Evolutionary conservation across 2,797 vertebrate species (phyloP), one percentile per base, ranked within the genome.

Genomic region (Silurus lanzhouensis): DNA sequence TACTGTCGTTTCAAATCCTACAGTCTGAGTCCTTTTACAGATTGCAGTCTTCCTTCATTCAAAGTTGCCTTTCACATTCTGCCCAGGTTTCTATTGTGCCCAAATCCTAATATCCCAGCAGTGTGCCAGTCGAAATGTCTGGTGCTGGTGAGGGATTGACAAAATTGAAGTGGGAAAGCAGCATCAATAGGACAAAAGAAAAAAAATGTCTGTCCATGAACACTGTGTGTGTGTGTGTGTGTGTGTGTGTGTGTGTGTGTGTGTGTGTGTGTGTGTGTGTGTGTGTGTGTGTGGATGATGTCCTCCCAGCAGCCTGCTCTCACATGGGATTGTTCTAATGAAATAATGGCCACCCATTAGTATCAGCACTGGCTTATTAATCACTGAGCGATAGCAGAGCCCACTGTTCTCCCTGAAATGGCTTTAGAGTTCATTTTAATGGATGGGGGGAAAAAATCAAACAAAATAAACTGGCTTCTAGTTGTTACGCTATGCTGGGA

Each of bases 301-400:
- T 66, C 46, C 44, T 20, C 57, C 13, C 27, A 8, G 17, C 4
- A 66, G 3, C 66, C 82, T 19, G 64, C 68, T 76, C 22, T 81
- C 31, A 57, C 22, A 17, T 63, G 9, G 60, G 72, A 63, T 81
- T 38, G 44, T 81, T 58, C 70, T 75, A 74, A 83, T 63, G n/a
- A 84, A 78, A 78, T 68, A 89, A 81, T 88, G 81, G 77, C 83
- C 71, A 72, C n/a, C 15, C 19, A 85, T 87, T 88, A 87, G 46
- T 75, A 25, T 9, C 25, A 60, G 71, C 84, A n/a, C 0, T 61
- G 71, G 66, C 38, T 80, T 84, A 84, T 67, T 84, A 52, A 84
- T 79, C 85, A 87, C 48, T 38, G 58, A 66, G 52, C 76, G 70
- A 64, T 66, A 25, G 71, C 52, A 38, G 52, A 55, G 57, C 44